Conservation (phyloP, 2,888 invertebrate species). For the Ametastegia equiseti region DNA sequence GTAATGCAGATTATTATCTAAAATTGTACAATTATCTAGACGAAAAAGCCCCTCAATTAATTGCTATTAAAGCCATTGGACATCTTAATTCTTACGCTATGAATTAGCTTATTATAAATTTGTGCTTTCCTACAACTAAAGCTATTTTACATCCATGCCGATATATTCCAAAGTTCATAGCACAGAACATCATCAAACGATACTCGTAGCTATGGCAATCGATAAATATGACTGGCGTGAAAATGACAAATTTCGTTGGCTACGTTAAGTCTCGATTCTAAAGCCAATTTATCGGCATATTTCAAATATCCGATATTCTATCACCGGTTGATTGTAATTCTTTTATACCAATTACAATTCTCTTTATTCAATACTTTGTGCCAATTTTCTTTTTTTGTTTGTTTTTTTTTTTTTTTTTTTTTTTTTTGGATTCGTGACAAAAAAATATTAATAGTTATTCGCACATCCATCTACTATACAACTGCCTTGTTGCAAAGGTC, state of each 20-base stretch:
- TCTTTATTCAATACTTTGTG: slow-evolving; percentile 17
- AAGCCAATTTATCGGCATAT: slow-evolving; percentile 20
- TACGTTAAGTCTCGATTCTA: not conserved
- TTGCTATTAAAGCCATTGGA: slow-evolving; percentile 48
- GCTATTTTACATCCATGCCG: slow-evolving; percentile 46
- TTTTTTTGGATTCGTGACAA: not conserved
- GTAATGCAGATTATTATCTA: slow-evolving; percentile 22
- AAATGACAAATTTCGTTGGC: slow-evolving; percentile 1
- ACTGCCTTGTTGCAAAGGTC: slow-evolving; percentile 1
- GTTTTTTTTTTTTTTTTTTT: not conserved
- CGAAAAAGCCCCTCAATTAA: slow-evolving; percentile 40
- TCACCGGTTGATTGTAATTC: not conserved
- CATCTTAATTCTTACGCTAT: slow-evolving; percentile 45
- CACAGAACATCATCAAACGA: slow-evolving; percentile 18
- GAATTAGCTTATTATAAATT: slow-evolving; percentile 38
- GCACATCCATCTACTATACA: slow-evolving; percentile 36
- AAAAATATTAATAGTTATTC: not conserved
- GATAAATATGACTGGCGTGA: not conserved
- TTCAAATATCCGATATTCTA: not conserved
- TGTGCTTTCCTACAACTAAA: slow-evolving; percentile 46
- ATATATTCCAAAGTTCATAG: slow-evolving; percentile 32
- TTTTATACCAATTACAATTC: slow-evolving; percentile 17
- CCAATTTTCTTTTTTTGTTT: not conserved
- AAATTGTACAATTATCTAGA: slow-evolving; percentile 42
- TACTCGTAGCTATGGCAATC: slow-evolving; percentile 20